Base-by-base conservation (phyloP, 2,888 invertebrate species). In the Cybosia mesomella region DNA sequence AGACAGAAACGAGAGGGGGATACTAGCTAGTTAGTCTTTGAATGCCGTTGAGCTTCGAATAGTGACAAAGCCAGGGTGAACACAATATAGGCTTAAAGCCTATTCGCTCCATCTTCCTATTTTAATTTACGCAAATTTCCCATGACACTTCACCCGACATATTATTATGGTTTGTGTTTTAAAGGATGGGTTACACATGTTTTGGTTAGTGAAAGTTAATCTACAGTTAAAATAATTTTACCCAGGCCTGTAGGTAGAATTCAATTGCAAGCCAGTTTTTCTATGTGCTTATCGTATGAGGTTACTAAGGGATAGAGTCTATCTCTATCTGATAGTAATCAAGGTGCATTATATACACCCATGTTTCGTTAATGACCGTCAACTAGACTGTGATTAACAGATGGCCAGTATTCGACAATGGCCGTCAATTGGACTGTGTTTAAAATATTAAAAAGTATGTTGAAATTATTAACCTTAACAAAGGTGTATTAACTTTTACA, bases 91-190 rank as follows among this genome's bases (percentile, higher is more conserved):
- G 82, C 86, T 90, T 89, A 89, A 91, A 88, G 87, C 90, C 93
- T 90, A 94, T 94, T 94, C 93, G 93, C 89, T 84, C 87, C 92
- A 93, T 94, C 93, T 93, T 95, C 93, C 94, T 94, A 94, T 95
- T 95, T 95, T 93, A 95, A 95, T 95, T 95, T 95, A 94, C 91
- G 95, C 92, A 92, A 95, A 95, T 95, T 95, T 95, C 95, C 95
- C 95, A 90, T 93, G 95, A 95, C 95, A 95, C 94, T 91, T 94
- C 91, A 89, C 90, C 89, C 92, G 85, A 90, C 92, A 92, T 90
- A 88, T 85, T 75, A 86, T 88, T 87, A 82, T 87, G 85, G 79
- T 83, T 82, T 76, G 68, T 76, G 76, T 80, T 81, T 83, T 86
- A 74, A 78, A 74, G 68, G 85, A 64, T 79, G 55, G 72, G 73